These are phyloP conservation scores for Colletes latitarsis DNA, from an alignment of 1,140 invertebrate species.

Conservation along the genomic window DNA sequence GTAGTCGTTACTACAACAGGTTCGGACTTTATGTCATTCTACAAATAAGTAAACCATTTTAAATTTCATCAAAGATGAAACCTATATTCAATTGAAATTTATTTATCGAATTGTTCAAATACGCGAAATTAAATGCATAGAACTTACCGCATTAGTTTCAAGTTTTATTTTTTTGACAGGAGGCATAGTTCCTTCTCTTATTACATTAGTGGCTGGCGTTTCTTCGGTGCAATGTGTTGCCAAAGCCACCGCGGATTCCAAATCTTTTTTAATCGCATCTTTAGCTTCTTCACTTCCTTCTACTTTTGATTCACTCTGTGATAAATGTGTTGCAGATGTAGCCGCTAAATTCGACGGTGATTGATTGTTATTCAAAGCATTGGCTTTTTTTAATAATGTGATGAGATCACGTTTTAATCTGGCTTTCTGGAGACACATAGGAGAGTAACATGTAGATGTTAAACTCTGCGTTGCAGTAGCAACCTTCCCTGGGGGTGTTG, in stretches of 20 bases:
- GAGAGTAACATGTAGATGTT: constrained; percentile 88
- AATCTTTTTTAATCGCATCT: constrained; percentile 83
- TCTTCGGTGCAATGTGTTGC: constrained; percentile 82
- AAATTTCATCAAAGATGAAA: constrained; percentile 42
- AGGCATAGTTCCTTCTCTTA: constrained; percentile 46
- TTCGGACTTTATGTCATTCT: constrained; percentile 69
- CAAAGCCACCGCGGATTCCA: constrained; percentile 83
- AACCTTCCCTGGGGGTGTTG: constrained; percentile 64
- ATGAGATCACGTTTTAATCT: constrained; percentile 86
- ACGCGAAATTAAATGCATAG: neutral
- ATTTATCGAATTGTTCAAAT: no score
- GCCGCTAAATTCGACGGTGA: constrained; percentile 23
- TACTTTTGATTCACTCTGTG: constrained; percentile 51
- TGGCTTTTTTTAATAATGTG: constrained; percentile 84
- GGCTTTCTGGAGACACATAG: constrained; percentile 87
- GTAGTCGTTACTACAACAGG: constrained; percentile 60
- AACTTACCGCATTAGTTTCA: constrained; percentile 61
- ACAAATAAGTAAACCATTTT: constrained; percentile 65
- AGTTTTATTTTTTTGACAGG: constrained; percentile 71
- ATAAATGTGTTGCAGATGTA: neutral
- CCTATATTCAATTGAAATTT: no score
- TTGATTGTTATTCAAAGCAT: constrained; percentile 76
- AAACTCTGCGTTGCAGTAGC: constrained; percentile 81
- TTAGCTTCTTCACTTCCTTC: constrained; percentile 74
- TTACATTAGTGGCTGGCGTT: constrained; percentile 76